Evolutionary conservation across 2,888 invertebrate genomes (phyloP), one percentile per base, ranked within the genome.

Genomic region (Perithous albicinctus): DNA sequence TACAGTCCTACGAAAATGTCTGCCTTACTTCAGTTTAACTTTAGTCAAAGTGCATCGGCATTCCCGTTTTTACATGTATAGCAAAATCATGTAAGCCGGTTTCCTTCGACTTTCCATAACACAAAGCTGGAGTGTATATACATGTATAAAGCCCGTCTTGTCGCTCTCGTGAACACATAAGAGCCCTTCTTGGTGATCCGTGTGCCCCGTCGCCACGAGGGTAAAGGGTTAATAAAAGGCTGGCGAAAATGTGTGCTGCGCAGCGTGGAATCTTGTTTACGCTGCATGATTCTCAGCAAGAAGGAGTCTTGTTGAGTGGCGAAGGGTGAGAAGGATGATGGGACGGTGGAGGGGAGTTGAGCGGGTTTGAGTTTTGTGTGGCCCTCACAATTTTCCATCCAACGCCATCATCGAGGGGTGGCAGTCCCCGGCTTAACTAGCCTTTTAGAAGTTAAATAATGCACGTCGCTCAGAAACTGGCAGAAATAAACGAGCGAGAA

Each of bases 211-310:
- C 74, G 56, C 46, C 32, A 41, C 56, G 69, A 69, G 69, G 74
- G 63, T 64, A 75, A 78, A 74, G 78, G 75, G 78, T 82, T 82
- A 82, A 82, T 82, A 78, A 78, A 82, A 82, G 74, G 64, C 70
- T 59, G 26, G 70, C 64, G 54, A 75, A 82, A 78, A 67, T 51
- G 48, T 63, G 48, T 51, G 35, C 46, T 56, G 38, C 56, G 23
- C 72, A 51, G 61, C 61, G 67, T 63, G 26, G 48, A 79, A 74
- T 74, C 67, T 79, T 74, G 73, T 79, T 74, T 79, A 79, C 74
- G 51, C 59, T 61, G 67, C 79, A 74, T 63, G 67, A 61, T 63
- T 79, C 67, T 48, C 54, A 23, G 51, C 12, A 32, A 51, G 23
- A 12, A 69, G 32, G 38, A 15, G 35, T 7, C 35, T 18, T 20